Base-by-base conservation (phyloP, 1,140 invertebrate species). In the Saccostrea echinata region DNA sequence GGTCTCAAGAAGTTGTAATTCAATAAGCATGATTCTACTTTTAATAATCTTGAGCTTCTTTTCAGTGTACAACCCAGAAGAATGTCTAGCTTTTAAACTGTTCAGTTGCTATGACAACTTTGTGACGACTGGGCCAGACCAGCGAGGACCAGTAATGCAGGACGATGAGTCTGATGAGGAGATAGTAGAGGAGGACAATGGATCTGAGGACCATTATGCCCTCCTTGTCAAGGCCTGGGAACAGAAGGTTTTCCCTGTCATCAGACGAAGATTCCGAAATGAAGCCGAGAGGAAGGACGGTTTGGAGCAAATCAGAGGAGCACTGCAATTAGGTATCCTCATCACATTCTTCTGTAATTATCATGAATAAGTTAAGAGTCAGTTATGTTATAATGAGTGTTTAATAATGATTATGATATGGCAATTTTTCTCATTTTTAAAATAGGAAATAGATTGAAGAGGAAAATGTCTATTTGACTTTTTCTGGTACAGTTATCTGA, bases 231-330 rank as follows among this genome's bases (percentile, higher is more conserved):
- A 94, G 89, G 94, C 95, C 1, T 95, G 95, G 95, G 95, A 95
- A 89, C 94, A 94, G 86, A 94, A 95, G 88, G 95, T 95, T 13
- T 95, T 95, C 88, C 95, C 95, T 76, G 91, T 95, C 51, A 95
- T 95, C 64, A 83, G 94, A n/a, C 76, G 95, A 43, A 83, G 95
- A 51, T 95, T 95, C 90, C 91, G 95, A 30, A 95, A 95, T 89
- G 95, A 95, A 83, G 93, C 94, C 9, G 95, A 95, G 89, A 92
- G 95, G 52, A 94, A 95, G 88, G 95, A 95, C 90, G 95, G 95
- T 0, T 90, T 95, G 64, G 95, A 95, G 64, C 95, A 95, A 91
- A 95, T 95, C 53, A 92, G 94, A 88, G 95, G 94, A 84, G 95
- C 95, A 33, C 90, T 95, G 21, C 93, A 94, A 84, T 89, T 95